These are phyloP conservation scores for Meteorus cinctellus DNA, from an alignment of 2,888 invertebrate genomes.

Conservation along the genomic window DNA sequence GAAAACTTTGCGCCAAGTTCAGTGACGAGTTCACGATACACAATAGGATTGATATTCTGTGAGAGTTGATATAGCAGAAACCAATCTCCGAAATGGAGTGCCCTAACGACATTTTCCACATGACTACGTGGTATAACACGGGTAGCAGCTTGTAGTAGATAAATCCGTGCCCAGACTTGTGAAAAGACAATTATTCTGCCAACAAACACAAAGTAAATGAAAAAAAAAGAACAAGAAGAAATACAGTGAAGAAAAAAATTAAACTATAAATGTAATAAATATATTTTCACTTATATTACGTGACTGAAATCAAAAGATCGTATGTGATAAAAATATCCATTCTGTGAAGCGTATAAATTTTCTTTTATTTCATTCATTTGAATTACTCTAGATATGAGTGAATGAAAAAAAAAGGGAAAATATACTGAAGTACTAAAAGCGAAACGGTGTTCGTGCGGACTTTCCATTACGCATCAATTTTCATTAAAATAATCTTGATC, in stretches of 20 bases:
- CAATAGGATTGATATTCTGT: conserved; percentile 83
- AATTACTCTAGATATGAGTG: too few relatives aligned
- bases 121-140: conserved; percentile 75
- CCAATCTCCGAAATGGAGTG: conserved; percentile 83
- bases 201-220: neutral
- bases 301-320: too few relatives aligned
- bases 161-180: conserved; percentile 77
- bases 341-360: too few relatives aligned
- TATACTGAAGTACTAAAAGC: too few relatives aligned
- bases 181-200: conserved; percentile 74
- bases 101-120: conserved; percentile 75
- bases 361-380: too few relatives aligned
- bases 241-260: neutral
- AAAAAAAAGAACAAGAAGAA: neutral
- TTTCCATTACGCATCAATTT: too few relatives aligned
- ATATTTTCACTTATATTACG: too few relatives aligned
- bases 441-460: too few relatives aligned
- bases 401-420: too few relatives aligned
- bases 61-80: conserved; percentile 84
- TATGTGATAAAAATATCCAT: too few relatives aligned
- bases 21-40: conserved; percentile 79
- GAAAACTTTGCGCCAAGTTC: conserved; percentile 71
- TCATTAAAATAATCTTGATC: too few relatives aligned
- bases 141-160: conserved; percentile 79
- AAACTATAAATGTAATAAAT: neutral